Conservation (phyloP, 2,888 invertebrate species). For the Panopea generosa region DNA sequence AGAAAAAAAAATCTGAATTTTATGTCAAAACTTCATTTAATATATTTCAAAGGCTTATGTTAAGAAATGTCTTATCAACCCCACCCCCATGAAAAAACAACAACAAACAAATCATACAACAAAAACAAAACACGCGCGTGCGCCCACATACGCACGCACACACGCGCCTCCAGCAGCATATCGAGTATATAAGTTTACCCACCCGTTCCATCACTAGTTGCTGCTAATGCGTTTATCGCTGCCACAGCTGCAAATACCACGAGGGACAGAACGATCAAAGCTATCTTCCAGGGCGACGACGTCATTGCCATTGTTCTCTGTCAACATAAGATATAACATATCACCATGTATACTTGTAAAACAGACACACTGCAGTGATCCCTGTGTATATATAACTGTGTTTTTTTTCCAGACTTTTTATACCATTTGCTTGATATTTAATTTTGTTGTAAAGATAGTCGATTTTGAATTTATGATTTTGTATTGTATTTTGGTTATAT, state of each 20-base stretch:
- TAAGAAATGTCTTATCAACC: too few species aligned
- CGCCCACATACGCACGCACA: background rate
- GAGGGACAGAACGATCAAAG: constrained; percentile 1
- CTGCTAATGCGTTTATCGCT: constrained; percentile 9
- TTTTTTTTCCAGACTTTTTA: too few species aligned
- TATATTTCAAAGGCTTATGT: too few species aligned
- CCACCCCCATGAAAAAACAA: background rate
- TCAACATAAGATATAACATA: background rate
- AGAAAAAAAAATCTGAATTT: too few species aligned
- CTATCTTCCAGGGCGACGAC: constrained; percentile 19
- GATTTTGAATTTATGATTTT: too few species aligned
- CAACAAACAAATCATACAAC: background rate
- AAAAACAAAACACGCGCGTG: background rate
- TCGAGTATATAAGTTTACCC: background rate
- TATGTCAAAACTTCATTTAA: too few species aligned
- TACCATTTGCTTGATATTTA: too few species aligned
- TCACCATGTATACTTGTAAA: too few species aligned
- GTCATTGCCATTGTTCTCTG: constrained; percentile 25
- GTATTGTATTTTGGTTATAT: too few species aligned
- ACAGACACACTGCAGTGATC: too few species aligned
- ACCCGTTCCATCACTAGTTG: background rate
- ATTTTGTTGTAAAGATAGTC: too few species aligned
- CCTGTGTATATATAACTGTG: too few species aligned
- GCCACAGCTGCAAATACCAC: constrained; percentile 5
- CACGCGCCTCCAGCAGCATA: background rate